Percentiles rank a stretch among this genome's conserved stretches.
Evolutionary conservation across 1,140 invertebrate species (phyloP).

Genomic region (Sesamia nonagrioides): DNA sequence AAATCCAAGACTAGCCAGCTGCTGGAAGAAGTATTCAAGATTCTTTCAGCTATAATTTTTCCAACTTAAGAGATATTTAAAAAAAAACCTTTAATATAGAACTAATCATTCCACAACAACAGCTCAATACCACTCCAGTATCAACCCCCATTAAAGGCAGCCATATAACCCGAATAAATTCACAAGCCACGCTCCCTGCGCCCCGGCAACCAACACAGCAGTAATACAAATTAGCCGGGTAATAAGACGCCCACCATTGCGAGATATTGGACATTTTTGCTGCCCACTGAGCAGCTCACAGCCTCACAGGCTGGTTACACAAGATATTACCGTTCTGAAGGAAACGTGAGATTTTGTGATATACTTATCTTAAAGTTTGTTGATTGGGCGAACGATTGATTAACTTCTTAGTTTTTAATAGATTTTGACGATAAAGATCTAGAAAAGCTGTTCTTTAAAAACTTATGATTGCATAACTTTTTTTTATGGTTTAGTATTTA

Average conservation of each 20-base stretch:
- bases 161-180: slow-evolving; percentile 17
- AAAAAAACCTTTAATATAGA: neutral
- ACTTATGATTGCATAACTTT: too few species aligned
- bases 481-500: too few species aligned
- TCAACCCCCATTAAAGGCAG: neutral
- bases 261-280: slow-evolving; percentile 35
- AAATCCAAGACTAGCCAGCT: too few species aligned
- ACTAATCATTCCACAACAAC: neutral
- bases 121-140: slow-evolving; percentile 16
- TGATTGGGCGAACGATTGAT: neutral
- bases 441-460: too few species aligned
- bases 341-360: neutral
- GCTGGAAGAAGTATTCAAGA: too few species aligned
- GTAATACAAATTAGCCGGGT: slow-evolving; percentile 41
- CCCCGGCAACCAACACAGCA: slow-evolving; percentile 1
- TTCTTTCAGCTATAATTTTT: too few species aligned
- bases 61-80: too few species aligned
- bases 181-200: slow-evolving; percentile 18
- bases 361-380: neutral
- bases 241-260: slow-evolving; percentile 41
- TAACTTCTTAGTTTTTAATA: neutral
- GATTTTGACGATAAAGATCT: too few species aligned
- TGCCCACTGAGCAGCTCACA: neutral
- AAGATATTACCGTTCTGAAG: neutral
- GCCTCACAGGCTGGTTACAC: neutral